Conservation (phyloP, 1,140 invertebrate species). For the Cotesia glomerata region DNA sequence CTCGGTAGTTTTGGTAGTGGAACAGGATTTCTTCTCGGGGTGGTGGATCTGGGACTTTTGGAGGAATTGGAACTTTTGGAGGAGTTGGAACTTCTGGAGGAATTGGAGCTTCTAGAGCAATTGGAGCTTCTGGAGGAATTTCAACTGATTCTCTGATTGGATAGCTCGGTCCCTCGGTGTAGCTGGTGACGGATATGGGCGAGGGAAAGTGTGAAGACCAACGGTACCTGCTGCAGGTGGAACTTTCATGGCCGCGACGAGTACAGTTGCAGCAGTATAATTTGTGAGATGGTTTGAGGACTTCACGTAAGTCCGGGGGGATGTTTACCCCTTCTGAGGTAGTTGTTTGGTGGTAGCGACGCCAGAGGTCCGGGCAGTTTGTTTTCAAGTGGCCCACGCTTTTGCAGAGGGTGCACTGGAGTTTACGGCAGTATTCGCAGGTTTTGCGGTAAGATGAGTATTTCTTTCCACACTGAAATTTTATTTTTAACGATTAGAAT, state of each 20-base stretch:
- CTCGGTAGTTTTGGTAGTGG: too few relatives aligned
- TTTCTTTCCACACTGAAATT: slow-evolving; percentile 68
- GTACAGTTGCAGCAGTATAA: slow-evolving; percentile 71
- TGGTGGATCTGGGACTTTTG: too few relatives aligned
- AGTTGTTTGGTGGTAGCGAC: slow-evolving; percentile 69
- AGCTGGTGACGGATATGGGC: slow-evolving; percentile 46
- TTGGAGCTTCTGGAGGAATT: neutral
- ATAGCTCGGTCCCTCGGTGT: slow-evolving; percentile 34
- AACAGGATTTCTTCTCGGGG: too few relatives aligned
- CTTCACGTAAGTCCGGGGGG: slow-evolving; percentile 29
- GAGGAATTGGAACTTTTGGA: too few relatives aligned
- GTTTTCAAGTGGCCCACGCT: slow-evolving; percentile 66
- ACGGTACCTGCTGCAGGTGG: slow-evolving; percentile 43
- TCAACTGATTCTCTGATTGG: too few relatives aligned
- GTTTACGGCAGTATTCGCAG: slow-evolving; percentile 64
- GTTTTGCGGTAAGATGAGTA: slow-evolving; percentile 67
- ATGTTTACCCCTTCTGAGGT: neutral
- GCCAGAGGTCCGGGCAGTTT: slow-evolving; percentile 73
- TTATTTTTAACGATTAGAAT: too few relatives aligned
- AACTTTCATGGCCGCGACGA: slow-evolving; percentile 64
- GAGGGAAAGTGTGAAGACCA: slow-evolving; percentile 54
- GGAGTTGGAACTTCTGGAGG: neutral
- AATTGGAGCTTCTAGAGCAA: too few relatives aligned
- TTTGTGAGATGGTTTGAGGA: slow-evolving; percentile 49
- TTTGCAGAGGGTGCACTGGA: slow-evolving; percentile 67